Evolutionary conservation across 2,888 invertebrate species (phyloP).

Genomic region (Andrena hattorfiana): DNA sequence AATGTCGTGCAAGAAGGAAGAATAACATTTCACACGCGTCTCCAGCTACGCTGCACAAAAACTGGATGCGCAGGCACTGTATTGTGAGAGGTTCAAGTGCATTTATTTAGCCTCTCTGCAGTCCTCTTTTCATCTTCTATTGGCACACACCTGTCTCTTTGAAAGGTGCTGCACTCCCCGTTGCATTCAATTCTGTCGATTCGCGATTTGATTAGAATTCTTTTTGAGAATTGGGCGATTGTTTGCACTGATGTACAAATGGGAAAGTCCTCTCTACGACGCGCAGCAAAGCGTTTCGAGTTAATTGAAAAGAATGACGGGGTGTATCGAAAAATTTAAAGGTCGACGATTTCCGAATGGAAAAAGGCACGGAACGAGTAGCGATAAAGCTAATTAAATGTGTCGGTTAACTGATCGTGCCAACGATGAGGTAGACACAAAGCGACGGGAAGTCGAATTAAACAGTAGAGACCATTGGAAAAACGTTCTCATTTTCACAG

Average conservation of each 20-base stretch:
- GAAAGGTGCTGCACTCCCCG: not conserved
- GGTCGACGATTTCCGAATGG: not conserved
- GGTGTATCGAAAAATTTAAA: not conserved
- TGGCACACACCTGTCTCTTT: not conserved
- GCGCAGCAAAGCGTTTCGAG: not conserved
- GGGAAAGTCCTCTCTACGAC: not conserved
- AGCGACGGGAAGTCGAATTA: slow-evolving; percentile 16
- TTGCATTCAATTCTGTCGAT: not conserved
- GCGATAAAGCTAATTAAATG: slow-evolving; percentile 38
- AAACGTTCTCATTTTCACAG: slow-evolving; percentile 1
- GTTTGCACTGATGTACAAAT: too few species aligned
- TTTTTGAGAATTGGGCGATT: not conserved
- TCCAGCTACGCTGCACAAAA: slow-evolving; percentile 2
- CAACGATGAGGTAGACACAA: slow-evolving; percentile 13
- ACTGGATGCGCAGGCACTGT: not conserved
- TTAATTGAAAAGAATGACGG: slow-evolving; percentile 23
- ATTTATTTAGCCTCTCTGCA: not conserved
- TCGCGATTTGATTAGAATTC: too few species aligned
- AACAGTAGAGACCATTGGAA: slow-evolving; percentile 24
- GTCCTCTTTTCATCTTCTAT: not conserved
- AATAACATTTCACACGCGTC: slow-evolving; percentile 20
- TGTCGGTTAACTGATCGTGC: slow-evolving; percentile 23
- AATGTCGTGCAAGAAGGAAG: slow-evolving; percentile 49
- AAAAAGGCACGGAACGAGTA: not conserved
- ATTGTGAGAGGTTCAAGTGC: not conserved